Base-by-base conservation (phyloP, 2,113 vertebrate genomes). In the Eulemur macaco region DNA sequence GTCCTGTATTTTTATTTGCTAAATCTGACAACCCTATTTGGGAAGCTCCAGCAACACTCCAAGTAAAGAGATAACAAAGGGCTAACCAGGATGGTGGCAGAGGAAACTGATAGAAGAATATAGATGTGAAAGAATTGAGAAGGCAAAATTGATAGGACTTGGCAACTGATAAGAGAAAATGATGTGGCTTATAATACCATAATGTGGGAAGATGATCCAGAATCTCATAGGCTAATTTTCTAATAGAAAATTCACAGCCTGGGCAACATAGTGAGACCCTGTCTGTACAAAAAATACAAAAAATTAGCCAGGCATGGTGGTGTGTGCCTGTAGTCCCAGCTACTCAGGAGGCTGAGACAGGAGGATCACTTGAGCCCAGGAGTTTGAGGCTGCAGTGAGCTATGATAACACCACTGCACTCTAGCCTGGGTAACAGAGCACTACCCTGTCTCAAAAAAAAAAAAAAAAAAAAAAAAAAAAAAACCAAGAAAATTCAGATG, bases 161-260 rank as follows among this genome's bases (percentile, higher is more conserved):
- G 85, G 31, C 37, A 54, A 37, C 39, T 66, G n/a, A 29, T 15
- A 68, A 69, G 18, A 90, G 39, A 74, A 86, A 66, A 85, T 50
- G 17, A 74, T 6, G 6, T 50, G 74, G 34, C 50, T 71, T 89
- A 42, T 39, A 25, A 84, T 42, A 81, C 34, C n/a, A 37, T 47
- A 82, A 77, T 66, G 17, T 95, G 23, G 15, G 25, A 94, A 95
- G 71, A 71, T 60, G 42, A 92, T n/a, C 8, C 27, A 60, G 37
- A 66, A 82, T 52, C 91, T 86, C 73, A 88, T 20, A 91, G n/a
- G 60, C 5, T 60, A 68, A 45, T 71, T 94, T 95, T 96, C 11
- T 95, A 68, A 86, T 37, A 76, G 29, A 34, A 76, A 76, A 76
- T 50, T 76, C 17, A 34, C 17, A 60, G 58, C 58, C 10, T 60